phyloP scores from a whole-genome alignment of 1,140 invertebrate species.

The Mercenaria mercenaria region DNA sequence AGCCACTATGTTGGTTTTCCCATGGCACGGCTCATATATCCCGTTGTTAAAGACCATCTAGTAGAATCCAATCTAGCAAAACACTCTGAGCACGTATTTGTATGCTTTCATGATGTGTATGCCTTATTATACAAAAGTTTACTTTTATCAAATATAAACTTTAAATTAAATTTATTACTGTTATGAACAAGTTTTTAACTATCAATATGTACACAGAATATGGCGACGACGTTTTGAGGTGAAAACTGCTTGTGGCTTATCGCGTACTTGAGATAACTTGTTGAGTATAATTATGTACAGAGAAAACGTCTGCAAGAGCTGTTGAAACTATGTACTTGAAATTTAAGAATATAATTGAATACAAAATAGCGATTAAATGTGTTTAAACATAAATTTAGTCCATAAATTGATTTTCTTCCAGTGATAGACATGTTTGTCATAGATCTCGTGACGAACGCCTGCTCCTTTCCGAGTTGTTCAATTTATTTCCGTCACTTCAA shows the following conservation, averaged over 20 bases:
- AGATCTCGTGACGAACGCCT: neutral
- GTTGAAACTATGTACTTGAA: slow-evolving; percentile 11
- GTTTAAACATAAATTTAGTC: slow-evolving; percentile 20
- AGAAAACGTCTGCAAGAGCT: neutral
- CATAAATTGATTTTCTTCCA: neutral
- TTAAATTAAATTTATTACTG: slow-evolving; percentile 7
- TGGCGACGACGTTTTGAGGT: slow-evolving; percentile 11
- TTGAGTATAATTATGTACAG: neutral
- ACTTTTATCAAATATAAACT: neutral
- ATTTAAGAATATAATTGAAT: slow-evolving; percentile 21
- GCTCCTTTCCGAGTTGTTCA: neutral
- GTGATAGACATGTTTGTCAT: neutral
- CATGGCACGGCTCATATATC: no score
- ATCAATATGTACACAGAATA: slow-evolving; percentile 13
- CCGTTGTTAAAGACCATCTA: no score
- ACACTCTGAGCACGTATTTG: no score
- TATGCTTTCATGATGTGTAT: no score
- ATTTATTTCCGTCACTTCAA: slow-evolving; percentile 26
- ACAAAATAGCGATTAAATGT: slow-evolving; percentile 16
- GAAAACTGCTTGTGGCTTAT: neutral
- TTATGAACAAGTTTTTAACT: neutral
- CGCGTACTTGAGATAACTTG: neutral
- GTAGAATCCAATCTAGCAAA: no score
- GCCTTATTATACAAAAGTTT: no score
- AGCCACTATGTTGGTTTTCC: no score